A percentile compares a stretch with the other conserved stretches of the same genome.
Conservation (phyloP, 1,140 invertebrate species). For the Atta colombica region DNA sequence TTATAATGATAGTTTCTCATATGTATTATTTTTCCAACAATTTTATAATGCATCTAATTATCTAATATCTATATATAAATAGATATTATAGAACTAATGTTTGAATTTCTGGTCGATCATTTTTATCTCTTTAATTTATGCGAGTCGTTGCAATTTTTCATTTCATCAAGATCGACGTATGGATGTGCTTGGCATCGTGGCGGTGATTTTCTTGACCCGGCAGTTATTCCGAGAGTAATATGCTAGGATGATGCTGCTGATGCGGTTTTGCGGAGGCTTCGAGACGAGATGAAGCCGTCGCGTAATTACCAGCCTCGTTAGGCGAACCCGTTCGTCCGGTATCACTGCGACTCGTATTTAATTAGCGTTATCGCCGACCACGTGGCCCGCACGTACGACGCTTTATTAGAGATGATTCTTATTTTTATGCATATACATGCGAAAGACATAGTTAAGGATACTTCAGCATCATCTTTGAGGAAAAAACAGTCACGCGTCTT, state of each 20-base stretch:
- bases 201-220: constrained; percentile 70
- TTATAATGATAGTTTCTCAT: background rate
- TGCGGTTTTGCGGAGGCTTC: constrained; percentile 82
- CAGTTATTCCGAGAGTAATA: constrained; percentile 80
- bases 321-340: constrained; percentile 77
- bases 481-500: background rate
- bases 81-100: background rate
- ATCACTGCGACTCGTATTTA: constrained; percentile 84
- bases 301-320: constrained; percentile 86
- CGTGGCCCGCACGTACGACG: constrained; percentile 58
- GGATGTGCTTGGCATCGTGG: background rate
- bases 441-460: constrained; percentile 21
- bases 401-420: constrained; percentile 49
- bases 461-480: constrained; percentile 9
- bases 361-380: constrained; percentile 83
- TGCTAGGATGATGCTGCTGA: constrained; percentile 62
- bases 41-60: background rate
- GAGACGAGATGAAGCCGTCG: constrained; percentile 85
- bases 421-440: constrained; percentile 54
- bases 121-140: background rate
- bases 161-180: background rate
- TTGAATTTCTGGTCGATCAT: background rate
- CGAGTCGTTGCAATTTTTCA: background rate
- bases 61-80: too few relatives aligned
- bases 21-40: background rate